Base-by-base conservation (phyloP, 2,797 vertebrate genomes). In the Pygocentrus nattereri region DNA sequence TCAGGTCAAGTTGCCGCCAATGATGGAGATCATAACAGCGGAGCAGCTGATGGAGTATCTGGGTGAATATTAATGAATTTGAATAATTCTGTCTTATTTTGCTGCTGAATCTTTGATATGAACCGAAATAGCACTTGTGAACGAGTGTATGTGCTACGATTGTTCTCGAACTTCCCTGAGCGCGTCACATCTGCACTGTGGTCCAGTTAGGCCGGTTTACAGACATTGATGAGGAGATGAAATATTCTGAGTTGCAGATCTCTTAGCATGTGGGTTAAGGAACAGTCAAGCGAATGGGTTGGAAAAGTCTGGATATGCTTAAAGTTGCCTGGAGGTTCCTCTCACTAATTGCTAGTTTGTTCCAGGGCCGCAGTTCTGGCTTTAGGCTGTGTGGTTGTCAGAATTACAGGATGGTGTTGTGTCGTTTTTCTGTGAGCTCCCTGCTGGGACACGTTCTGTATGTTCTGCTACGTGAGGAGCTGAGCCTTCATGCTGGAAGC, bases 1-100 rank as follows among this genome's bases (percentile, higher is more conserved):
- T 82, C 94, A 99, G 98, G 96, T 99, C 84, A 99, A 98, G 92
- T 95, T 99, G 90, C 98, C 98, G 44, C 97, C 97, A 0, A 99
- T 98, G 98, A 98, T 99, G 96, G 98, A 99, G 93, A 99, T 99
- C 82, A 99, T 99, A 91, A 99, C 97, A 0, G 98, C 96, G 49
- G 98, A 99, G 89, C 98, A 99, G 81, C 94, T 99, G 88, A 99
- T 99, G 98, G 98, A 99, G 88, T 99, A 99, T 93, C 95, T 99
- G 74, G 98, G 98, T 99, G 89, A 95, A 96, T 95, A 84, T 85
- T 78, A 64, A 27, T 54, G 1, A 6, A 62, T 12, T n/a, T n/a
- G n/a, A n/a, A n/a, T n/a, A n/a, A n/a, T n/a, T n/a, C n/a, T n/a
- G n/a, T 74, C 2, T 34, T 4, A 25, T 62, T 62, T 62, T 61